Conservation (phyloP, 2,888 invertebrate genomes). For the Prenolepis imparis region DNA sequence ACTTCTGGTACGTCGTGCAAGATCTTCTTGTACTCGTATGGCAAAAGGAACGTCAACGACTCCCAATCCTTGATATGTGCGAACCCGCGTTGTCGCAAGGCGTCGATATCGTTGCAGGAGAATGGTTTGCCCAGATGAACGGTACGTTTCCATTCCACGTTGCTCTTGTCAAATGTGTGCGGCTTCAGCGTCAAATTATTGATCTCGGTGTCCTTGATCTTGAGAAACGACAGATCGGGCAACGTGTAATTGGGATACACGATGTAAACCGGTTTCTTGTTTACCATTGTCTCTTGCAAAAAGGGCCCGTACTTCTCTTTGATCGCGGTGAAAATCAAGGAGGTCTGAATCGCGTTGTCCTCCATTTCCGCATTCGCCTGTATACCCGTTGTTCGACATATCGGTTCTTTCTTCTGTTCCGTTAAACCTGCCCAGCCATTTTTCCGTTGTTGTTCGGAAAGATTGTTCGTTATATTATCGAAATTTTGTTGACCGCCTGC, state of each 20-base stretch:
- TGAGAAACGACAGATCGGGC: slow-evolving; percentile 95
- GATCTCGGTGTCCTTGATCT: slow-evolving; percentile 83
- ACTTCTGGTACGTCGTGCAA: slow-evolving; percentile 94
- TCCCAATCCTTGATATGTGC: slow-evolving; percentile 97
- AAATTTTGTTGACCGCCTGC: slow-evolving; percentile 59
- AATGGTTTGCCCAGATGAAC: slow-evolving; percentile 88
- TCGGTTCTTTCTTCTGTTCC: slow-evolving; percentile 68
- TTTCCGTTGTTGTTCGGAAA: slow-evolving; percentile 65
- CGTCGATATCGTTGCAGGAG: slow-evolving; percentile 94
- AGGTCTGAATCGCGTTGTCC: slow-evolving; percentile 84
- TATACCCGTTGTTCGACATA: slow-evolving; percentile 79
- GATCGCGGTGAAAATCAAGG: slow-evolving; percentile 81
- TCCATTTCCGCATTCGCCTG: slow-evolving; percentile 82
- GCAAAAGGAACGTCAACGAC: slow-evolving; percentile 95
- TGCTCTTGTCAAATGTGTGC: slow-evolving; percentile 87
- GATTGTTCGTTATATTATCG: slow-evolving; percentile 47
- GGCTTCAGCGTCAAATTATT: slow-evolving; percentile 92
- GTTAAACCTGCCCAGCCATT: slow-evolving; percentile 62
- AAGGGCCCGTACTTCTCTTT: slow-evolving; percentile 78
- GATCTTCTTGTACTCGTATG: slow-evolving; percentile 93
- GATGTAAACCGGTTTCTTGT: slow-evolving; percentile 93
- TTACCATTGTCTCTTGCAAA: slow-evolving; percentile 79
- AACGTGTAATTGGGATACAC: slow-evolving; percentile 96
- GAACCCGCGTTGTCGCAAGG: slow-evolving; percentile 92
- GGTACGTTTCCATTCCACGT: slow-evolving; percentile 85